Conservation (phyloP, 2,797 vertebrate species). For the Trematocara caparti region DNA sequence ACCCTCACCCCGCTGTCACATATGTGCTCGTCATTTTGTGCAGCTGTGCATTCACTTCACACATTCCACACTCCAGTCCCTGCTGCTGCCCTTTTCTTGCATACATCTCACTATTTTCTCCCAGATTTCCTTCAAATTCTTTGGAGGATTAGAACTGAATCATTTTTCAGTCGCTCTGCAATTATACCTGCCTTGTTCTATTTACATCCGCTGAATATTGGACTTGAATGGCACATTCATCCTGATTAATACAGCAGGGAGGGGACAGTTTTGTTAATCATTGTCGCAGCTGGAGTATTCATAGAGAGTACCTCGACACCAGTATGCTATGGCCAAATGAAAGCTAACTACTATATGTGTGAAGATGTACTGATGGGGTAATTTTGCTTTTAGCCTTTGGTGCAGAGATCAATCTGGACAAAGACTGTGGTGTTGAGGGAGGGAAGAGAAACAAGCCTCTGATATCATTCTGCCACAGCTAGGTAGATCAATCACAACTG, state of each 20-base stretch:
- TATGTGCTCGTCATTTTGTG: slow-evolving; percentile 42
- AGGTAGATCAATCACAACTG: slow-evolving; percentile 63
- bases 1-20: slow-evolving; percentile 41
- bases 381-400: not conserved
- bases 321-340: not conserved
- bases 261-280: not conserved
- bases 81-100: not conserved
- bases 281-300: not conserved
- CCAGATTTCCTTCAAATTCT: not conserved
- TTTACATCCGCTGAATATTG: not conserved
- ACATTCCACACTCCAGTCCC: slow-evolving; percentile 12
- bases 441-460: slow-evolving; percentile 32
- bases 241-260: not conserved
- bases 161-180: not conserved
- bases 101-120: not conserved
- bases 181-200: slow-evolving; percentile 2
- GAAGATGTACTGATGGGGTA: not conserved
- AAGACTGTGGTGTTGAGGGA: slow-evolving; percentile 34
- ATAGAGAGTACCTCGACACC: not conserved
- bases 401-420: slow-evolving; percentile 58
- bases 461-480: slow-evolving; percentile 51
- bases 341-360: not conserved
- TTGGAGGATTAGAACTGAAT: not conserved
- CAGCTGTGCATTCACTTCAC: slow-evolving; percentile 36
- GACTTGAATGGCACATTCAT: not conserved